phyloP scores from a whole-genome alignment of 2,888 invertebrate species.

The Drosophila melanosoma region DNA sequence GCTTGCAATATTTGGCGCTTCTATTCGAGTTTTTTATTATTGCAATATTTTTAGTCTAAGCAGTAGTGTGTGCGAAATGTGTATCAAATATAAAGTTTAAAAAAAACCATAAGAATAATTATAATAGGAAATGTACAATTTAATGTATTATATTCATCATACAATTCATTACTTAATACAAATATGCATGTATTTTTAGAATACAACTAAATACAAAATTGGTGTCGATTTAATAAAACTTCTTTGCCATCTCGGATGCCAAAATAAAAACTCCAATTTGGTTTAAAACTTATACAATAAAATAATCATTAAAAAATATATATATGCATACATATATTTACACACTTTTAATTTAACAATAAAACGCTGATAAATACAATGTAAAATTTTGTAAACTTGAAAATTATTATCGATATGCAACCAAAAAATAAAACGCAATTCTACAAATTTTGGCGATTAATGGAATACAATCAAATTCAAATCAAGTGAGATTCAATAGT shows the following conservation, averaged over 20 bases:
- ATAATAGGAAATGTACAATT: slow-evolving; percentile 63
- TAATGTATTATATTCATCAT: slow-evolving; percentile 52
- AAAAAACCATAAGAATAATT: slow-evolving; percentile 29
- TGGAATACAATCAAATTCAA: slow-evolving; percentile 41
- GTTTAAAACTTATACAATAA: slow-evolving; percentile 61
- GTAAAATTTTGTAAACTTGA: slow-evolving; percentile 50
- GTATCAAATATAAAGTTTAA: slow-evolving; percentile 21
- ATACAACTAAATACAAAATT: slow-evolving; percentile 51
- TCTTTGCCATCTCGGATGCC: slow-evolving; percentile 69
- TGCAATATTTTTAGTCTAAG: slow-evolving; percentile 30
- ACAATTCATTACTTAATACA: slow-evolving; percentile 56
- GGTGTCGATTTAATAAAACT: slow-evolving; percentile 11
- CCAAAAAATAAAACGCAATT: slow-evolving; percentile 61
- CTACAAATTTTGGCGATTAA: slow-evolving; percentile 56
- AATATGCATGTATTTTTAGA: slow-evolving; percentile 26
- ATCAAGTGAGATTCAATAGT: slow-evolving; percentile 52
- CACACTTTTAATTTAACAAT: slow-evolving; percentile 68
- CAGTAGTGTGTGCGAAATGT: slow-evolving; percentile 34
- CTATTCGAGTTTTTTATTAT: slow-evolving; percentile 38
- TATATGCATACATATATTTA: slow-evolving; percentile 65
- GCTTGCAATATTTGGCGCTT: slow-evolving; percentile 77
- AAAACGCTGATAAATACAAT: slow-evolving; percentile 65
- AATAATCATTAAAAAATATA: slow-evolving; percentile 38
- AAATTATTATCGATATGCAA: slow-evolving; percentile 48
- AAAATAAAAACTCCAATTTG: slow-evolving; percentile 63